Conservation (phyloP, 2,888 invertebrate genomes). For the Iphiclides podalirius region DNA sequence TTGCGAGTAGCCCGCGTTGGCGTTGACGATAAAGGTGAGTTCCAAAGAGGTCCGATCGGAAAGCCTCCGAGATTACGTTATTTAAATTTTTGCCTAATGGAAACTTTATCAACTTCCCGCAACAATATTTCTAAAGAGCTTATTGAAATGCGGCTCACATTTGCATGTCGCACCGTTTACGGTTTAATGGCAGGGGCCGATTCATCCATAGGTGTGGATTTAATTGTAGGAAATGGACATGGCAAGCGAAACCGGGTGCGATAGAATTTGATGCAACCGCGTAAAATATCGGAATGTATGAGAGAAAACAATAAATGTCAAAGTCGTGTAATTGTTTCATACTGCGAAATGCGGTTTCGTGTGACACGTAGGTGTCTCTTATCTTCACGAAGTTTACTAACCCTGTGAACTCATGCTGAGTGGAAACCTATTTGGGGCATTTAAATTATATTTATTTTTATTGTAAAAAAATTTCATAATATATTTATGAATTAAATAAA, state of each 20-base stretch:
- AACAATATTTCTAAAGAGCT: conserved; percentile 14
- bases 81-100: background rate
- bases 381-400: no score
- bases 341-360: conserved; percentile 7
- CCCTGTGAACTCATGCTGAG: no score
- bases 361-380: conserved; percentile 11
- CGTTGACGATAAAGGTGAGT: no score
- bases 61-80: background rate
- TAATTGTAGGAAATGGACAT: conserved; percentile 49
- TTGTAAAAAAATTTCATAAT: no score
- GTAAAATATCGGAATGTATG: no score
- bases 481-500: no score
- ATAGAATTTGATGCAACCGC: conserved; percentile 32
- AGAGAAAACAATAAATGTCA: conserved; percentile 53
- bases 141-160: conserved; percentile 11
- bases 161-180: conserved; percentile 11
- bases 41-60: no score
- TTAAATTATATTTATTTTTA: no score
- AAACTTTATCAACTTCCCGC: conserved; percentile 5
- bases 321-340: conserved; percentile 38
- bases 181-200: conserved; percentile 25
- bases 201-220: conserved; percentile 33
- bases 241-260: conserved; percentile 46
- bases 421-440: no score
- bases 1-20: background rate